Evolutionary conservation across 2,888 invertebrate species (phyloP).

Genomic region (Electrophaes corylata): DNA sequence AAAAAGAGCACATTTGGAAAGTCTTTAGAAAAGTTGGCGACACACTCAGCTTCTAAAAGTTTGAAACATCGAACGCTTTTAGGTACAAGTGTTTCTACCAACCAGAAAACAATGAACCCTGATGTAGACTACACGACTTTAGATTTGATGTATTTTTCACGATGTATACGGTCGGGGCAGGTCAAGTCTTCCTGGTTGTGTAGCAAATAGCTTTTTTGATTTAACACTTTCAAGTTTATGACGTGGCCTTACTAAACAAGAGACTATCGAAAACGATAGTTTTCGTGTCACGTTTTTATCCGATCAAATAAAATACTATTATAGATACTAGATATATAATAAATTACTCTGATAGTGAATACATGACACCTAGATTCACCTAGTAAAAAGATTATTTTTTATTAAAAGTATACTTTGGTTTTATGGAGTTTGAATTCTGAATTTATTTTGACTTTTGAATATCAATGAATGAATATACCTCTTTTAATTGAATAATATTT

Average conservation of each 20-base stretch:
- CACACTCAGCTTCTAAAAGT: constrained; percentile 79
- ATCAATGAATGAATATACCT: too few species aligned
- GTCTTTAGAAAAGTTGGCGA: constrained; percentile 59
- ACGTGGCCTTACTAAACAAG: constrained; percentile 36
- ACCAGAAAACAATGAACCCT: constrained; percentile 52
- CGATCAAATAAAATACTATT: too few species aligned
- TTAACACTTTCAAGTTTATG: constrained; percentile 71
- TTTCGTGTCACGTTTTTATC: too few species aligned
- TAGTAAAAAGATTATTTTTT: too few species aligned
- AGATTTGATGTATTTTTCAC: constrained; percentile 31
- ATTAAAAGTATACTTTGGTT: too few species aligned
- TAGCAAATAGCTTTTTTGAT: constrained; percentile 66
- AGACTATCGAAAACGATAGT: constrained; percentile 3
- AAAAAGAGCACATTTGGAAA: constrained; percentile 2
- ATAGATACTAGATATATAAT: too few species aligned
- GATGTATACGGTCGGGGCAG: constrained; percentile 35
- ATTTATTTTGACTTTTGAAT: too few species aligned
- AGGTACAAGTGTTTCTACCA: constrained; percentile 59
- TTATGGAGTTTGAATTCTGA: too few species aligned
- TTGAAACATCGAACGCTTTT: constrained; percentile 79
- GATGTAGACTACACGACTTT: constrained; percentile 34
- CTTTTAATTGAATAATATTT: too few species aligned
- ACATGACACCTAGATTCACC: too few species aligned
- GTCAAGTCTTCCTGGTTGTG: constrained; percentile 48
- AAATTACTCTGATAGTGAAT: too few species aligned